Evolutionary conservation across 2,113 vertebrate species (phyloP), one percentile per base, ranked within the genome.

Genomic region (Laterallus jamaicensis): DNA sequence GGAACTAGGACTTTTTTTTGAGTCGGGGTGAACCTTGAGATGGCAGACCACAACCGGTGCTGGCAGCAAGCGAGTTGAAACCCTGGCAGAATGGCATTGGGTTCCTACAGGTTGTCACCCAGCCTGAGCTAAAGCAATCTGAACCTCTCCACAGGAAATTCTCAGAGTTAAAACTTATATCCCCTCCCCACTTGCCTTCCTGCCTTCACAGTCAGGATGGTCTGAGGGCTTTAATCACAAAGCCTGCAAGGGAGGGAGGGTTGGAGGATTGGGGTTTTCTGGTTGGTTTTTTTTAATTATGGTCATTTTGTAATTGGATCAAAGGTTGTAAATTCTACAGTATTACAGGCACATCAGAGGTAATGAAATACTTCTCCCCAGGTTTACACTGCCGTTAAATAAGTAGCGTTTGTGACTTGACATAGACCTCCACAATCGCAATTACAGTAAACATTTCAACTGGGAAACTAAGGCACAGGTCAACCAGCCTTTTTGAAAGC

Each of bases 171-270:
- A 78, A 77, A 94, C 64, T 80, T 54, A 40, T 68, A 70, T 52
- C 56, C 70, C 31, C 19, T 85, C 70, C 44, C 44, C 44, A 8
- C n/a, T 70, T 77, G 28, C 66, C 37, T 26, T 92, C 55, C 68
- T 78, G 55, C 47, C 16, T 77, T 59, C 20, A 5, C 64, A 56
- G 22, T 29, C 60, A 77, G 42, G 37, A 19, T 56, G 55, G 16
- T 55, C 40, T 81, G 60, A 86, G 42, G 62, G 24, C 24, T 95
- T 95, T 92, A 64, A 88, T 93, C 54, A 93, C 49, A 82, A 91
- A 76, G 29, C 18, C 77, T 82, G 15, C 77, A 25, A 1, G 2
- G 58, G 24, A 78, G 11, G 42, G 26, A 68, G 29, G 35, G 31
- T 32, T 55, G 17, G 25, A 88, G 64, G 7, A 24, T 58, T 50